These are phyloP conservation scores for Melanotaenia boesemani DNA, from an alignment of 2,797 vertebrate genomes.

Conservation along the genomic window DNA sequence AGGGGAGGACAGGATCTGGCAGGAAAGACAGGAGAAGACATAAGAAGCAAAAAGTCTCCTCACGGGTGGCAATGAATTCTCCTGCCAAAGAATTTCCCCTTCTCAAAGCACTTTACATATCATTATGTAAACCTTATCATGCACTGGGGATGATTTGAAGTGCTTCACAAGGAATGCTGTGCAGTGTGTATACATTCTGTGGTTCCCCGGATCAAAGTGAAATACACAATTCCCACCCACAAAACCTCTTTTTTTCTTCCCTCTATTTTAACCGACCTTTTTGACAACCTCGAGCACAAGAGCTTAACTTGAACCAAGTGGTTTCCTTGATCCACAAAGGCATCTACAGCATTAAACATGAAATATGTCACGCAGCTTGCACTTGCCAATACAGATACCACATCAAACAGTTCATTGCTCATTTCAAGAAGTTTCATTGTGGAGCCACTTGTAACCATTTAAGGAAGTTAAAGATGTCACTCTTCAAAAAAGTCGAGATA, in stretches of 20 bases:
- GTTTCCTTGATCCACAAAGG: conserved; percentile 64
- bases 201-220: conserved; percentile 77
- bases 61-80: conserved; percentile 71
- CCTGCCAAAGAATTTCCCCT: conserved; percentile 71
- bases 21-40: conserved; percentile 36
- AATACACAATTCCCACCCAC: conserved; percentile 67
- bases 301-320: conserved; percentile 74
- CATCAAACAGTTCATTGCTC: conserved; percentile 59
- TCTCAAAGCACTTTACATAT: conserved; percentile 75
- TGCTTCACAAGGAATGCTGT: conserved; percentile 63
- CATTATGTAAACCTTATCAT: conserved; percentile 77
- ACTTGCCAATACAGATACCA: conserved; percentile 63
- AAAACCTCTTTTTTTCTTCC: conserved; percentile 51
- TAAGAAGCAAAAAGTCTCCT: conserved; percentile 60
- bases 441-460: conserved; percentile 64
- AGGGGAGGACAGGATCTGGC: conserved; percentile 47
- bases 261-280: conserved; percentile 54
- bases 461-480: conserved; percentile 35
- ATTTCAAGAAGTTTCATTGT: conserved; percentile 47
- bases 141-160: conserved; percentile 73
- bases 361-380: conserved; percentile 65
- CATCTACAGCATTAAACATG: conserved; percentile 59
- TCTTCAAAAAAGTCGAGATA: conserved; percentile 10
- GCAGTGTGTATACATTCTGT: conserved; percentile 62
- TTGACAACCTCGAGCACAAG: conserved; percentile 69